Evolutionary conservation across 2,888 invertebrate species (phyloP).

Genomic region (Prostheceraeus crozeri): DNA sequence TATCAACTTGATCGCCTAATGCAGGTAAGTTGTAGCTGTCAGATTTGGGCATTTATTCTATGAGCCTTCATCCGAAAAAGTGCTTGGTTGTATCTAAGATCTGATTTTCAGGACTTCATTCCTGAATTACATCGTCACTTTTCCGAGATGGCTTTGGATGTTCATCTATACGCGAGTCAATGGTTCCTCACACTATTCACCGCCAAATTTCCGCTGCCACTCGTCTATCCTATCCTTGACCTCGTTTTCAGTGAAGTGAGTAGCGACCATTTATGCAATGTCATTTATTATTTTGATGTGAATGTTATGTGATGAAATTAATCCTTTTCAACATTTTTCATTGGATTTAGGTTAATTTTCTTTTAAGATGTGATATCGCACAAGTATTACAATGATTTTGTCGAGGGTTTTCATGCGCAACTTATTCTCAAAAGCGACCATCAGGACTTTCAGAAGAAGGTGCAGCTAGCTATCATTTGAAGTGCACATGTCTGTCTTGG

Average conservation of each 20-base stretch:
- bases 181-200: slow-evolving; percentile 99
- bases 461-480: no score
- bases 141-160: slow-evolving; percentile 72
- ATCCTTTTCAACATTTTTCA: slow-evolving; percentile 15
- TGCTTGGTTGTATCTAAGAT: not conserved
- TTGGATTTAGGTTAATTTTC: no score
- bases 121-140: slow-evolving; percentile 60
- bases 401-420: no score
- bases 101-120: slow-evolving; percentile 55
- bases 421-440: no score
- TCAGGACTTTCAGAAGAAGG: no score
- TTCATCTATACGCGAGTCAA: slow-evolving; percentile 98
- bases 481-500: no score
- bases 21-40: slow-evolving; percentile 63
- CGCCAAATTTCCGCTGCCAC: slow-evolving; percentile 88
- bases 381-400: no score
- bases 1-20: slow-evolving; percentile 87
- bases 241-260: slow-evolving; percentile 68
- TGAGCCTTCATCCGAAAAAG: not conserved
- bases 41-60: slow-evolving; percentile 25
- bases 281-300: no score
- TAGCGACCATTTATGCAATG: no score
- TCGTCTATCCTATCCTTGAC: slow-evolving; percentile 94
- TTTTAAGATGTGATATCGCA: no score
- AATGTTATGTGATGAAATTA: no score